A percentile compares a stretch with the other conserved stretches of the same genome.
Conservation (phyloP, 2,888 invertebrate genomes). For the Sphaerophoria rueppellii region DNA sequence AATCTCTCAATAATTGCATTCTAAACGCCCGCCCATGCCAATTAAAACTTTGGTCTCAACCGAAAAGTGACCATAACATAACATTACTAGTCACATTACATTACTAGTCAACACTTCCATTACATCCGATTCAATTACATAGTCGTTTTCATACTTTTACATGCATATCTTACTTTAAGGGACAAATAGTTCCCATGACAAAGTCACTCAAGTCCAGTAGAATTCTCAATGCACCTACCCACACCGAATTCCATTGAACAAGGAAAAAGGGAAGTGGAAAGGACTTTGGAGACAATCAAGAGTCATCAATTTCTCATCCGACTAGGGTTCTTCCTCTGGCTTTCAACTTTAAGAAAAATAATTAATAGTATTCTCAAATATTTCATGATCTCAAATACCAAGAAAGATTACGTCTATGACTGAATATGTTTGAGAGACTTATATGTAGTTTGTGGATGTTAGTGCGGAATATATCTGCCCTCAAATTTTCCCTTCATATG, state of each 20-base stretch:
- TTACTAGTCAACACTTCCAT: background rate
- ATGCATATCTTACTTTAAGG: background rate
- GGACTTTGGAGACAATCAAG: background rate
- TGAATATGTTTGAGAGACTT: background rate
- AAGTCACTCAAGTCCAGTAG: no score
- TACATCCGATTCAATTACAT: background rate
- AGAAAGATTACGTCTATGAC: background rate
- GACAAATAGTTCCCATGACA: no score
- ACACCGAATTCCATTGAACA: no score
- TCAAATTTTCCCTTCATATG: slow-evolving; percentile 7
- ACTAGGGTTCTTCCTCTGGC: background rate
- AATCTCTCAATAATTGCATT: no score
- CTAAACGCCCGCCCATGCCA: no score
- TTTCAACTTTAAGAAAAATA: slow-evolving; percentile 45
- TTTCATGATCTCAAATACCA: slow-evolving; percentile 24
- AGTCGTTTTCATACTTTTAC: background rate
- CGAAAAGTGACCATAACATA: slow-evolving; percentile 5
- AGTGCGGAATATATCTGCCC: slow-evolving; percentile 36
- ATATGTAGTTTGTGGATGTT: background rate
- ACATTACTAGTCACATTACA: background rate
- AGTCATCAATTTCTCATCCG: slow-evolving; percentile 28
- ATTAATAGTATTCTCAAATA: slow-evolving; percentile 62
- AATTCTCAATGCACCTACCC: no score
- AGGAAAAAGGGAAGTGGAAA: no score
- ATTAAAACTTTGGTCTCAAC: background rate